Conservation (phyloP, 2,113 vertebrate species). For the Dolichallabes microphthalmus region DNA sequence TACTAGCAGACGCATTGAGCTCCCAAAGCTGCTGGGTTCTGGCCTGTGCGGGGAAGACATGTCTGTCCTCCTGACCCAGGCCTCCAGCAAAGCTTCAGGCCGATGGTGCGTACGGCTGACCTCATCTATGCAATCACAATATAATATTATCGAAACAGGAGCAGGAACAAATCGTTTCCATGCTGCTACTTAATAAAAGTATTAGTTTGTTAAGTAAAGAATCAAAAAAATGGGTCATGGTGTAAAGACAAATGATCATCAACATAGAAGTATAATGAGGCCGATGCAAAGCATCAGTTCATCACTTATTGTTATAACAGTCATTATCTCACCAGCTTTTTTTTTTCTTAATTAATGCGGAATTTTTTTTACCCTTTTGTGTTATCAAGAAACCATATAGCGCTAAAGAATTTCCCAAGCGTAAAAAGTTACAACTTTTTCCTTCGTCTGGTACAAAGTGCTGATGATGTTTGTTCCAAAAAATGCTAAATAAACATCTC, state of each 20-base stretch:
- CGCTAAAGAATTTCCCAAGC: not conserved
- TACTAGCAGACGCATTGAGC: slow-evolving; percentile 62
- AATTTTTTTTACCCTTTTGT: not conserved
- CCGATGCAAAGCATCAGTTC: no score
- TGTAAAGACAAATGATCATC: not conserved
- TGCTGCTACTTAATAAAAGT: not conserved
- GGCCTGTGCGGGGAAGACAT: slow-evolving; percentile 62
- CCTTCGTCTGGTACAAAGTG: not conserved
- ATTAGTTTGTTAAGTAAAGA: not conserved
- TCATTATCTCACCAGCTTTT: not conserved
- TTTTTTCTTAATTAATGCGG: not conserved
- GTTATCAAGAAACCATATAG: not conserved
- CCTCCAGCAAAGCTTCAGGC: slow-evolving; percentile 47
- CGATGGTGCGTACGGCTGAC: slow-evolving; percentile 32
- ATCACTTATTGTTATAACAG: not conserved
- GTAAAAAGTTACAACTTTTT: not conserved
- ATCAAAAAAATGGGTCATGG: not conserved
- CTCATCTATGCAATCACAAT: slow-evolving; percentile 26
- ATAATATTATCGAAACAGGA: slow-evolving; percentile 4
- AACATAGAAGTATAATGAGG: not conserved
- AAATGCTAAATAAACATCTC: not conserved
- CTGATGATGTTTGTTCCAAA: no score
- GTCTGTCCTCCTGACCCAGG: slow-evolving; percentile 61
- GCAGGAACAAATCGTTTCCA: not conserved
- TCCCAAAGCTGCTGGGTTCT: slow-evolving; percentile 71